phyloP scores from a whole-genome alignment of 2,113 vertebrate species.

The Tupaia chinensis region DNA sequence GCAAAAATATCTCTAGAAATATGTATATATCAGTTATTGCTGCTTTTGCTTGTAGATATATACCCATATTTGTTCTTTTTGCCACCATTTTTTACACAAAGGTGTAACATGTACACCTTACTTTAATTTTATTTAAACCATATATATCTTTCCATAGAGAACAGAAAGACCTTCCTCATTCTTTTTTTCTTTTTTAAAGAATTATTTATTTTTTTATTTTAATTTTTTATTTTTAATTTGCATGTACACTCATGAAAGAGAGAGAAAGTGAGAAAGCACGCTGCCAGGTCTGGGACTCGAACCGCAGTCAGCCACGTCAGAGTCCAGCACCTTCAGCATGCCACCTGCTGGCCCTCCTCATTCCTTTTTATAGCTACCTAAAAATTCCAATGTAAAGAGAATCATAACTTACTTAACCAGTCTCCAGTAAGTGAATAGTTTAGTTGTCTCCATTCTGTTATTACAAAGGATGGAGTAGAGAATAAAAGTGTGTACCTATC shows the following conservation, averaged over 20 bases:
- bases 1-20: too few species aligned
- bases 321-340: too few species aligned
- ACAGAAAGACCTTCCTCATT: background rate
- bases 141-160: background rate
- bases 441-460: background rate
- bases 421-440: background rate
- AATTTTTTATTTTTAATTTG: too few species aligned
- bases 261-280: too few species aligned
- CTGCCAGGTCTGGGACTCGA: too few species aligned
- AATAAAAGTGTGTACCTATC: background rate
- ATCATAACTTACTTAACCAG: background rate
- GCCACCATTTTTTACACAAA: background rate
- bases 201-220: too few species aligned
- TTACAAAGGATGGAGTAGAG: background rate
- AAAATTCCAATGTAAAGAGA: too few species aligned
- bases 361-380: background rate
- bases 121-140: background rate
- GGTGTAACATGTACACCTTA: background rate
- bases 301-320: too few species aligned
- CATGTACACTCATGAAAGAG: too few species aligned
- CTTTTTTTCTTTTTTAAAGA: too few species aligned
- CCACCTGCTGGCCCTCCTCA: background rate
- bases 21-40: too few species aligned
- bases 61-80: background rate
- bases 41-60: background rate